Evolutionary conservation across 2,888 invertebrate genomes (phyloP), one percentile per base, ranked within the genome.

Genomic region (Eilema caniola): DNA sequence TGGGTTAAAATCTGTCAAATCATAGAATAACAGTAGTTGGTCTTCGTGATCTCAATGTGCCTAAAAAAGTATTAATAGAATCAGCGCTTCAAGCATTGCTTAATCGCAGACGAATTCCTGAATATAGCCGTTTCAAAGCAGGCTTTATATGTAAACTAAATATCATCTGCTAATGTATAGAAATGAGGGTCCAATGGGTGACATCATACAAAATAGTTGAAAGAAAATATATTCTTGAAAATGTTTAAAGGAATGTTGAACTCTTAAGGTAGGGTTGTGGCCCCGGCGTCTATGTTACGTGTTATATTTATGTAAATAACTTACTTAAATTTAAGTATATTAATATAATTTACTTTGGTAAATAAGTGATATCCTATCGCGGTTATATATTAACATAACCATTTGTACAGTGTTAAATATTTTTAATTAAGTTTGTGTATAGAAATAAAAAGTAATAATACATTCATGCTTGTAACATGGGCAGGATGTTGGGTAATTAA

Each of bases 331-430:
- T 25, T 20, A 62, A 62, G 53, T 53, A 53, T 53, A 53, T 53
- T 16, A 16, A 37, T 20, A 41, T 62, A 37, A 25, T 37, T 4
- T 41, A 7, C 11, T 62, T 33, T 23, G 14, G 20, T 37, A 37
- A 37, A 62, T 16, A 37, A 62, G 24, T 62, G 33, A 33, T 33
- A 33, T 20, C 23, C 23, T 10, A 23, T 3, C 23, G 24, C 16
- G n/a, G n/a, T 53, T 53, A n/a, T 2, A n/a, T 53, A n/a, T 53
- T 25, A 41, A 41, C 41, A 62, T 41, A 62, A 14, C 16, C 10
- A 41, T 47, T 47, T 63, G 63, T 63, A 63, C 63, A 63, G 63
- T 47, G 63, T 63, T 47, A 10, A 47, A 63, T 47, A 63, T 63
- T 63, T 47, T 28, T 63, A 47, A 47, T 14, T 12, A 62, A 24